Conservation (phyloP, 2,888 invertebrate species). For the Aricia artaxerxes region DNA sequence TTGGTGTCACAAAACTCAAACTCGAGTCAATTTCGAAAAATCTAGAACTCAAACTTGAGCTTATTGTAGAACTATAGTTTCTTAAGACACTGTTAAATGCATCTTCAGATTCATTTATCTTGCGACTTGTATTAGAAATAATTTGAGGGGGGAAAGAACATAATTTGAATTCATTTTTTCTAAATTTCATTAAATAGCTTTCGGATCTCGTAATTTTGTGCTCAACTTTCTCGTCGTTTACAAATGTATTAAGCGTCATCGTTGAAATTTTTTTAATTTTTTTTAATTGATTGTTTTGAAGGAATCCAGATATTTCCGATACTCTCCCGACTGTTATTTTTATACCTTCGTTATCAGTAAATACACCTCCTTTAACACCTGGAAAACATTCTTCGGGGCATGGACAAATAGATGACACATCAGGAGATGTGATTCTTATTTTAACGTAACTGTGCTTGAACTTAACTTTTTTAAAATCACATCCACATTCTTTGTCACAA, state of each 20-base stretch:
- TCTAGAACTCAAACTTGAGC: neutral
- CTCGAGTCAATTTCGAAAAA: constrained; percentile 8
- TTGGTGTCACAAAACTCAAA: constrained; percentile 23
- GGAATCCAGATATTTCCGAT: constrained; percentile 48
- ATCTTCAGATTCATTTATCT: neutral
- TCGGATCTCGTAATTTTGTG: neutral
- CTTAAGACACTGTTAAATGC: neutral
- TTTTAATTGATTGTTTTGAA: neutral
- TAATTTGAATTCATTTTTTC: neutral
- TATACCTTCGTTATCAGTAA: constrained; percentile 62
- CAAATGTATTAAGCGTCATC: neutral
- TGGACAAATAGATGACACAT: constrained; percentile 59
- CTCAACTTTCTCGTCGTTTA: neutral
- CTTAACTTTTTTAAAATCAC: constrained; percentile 64
- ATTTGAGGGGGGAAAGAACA: neutral
- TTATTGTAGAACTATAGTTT: neutral
- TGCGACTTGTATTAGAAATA: neutral
- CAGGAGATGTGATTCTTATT: constrained; percentile 64
- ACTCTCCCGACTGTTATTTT: constrained; percentile 63
- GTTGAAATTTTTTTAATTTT: neutral
- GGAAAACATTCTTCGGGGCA: constrained; percentile 63
- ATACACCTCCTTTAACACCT: constrained; percentile 56
- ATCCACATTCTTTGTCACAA: constrained; percentile 62
- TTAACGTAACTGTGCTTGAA: constrained; percentile 67
- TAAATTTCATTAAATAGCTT: neutral